Percentiles rank a stretch among this genome's conserved stretches.
These are phyloP conservation scores for Macrobrachium nipponense DNA, from an alignment of 1,140 invertebrate species.

Conservation along the genomic window DNA sequence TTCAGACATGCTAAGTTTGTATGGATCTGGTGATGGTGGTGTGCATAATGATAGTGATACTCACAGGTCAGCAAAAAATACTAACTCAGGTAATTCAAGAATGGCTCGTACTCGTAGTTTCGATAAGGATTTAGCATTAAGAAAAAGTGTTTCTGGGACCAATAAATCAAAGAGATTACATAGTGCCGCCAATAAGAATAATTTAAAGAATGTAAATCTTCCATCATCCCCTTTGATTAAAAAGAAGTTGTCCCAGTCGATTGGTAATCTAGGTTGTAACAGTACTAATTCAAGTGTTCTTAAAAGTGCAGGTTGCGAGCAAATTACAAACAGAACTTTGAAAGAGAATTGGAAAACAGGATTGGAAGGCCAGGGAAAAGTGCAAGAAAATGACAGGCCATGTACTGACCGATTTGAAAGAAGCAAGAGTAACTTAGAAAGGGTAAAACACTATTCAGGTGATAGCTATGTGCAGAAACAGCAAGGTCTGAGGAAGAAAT, in stretches of 20 bases:
- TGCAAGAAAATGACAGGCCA: background rate
- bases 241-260: slow-evolving; percentile 22
- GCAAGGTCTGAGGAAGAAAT: too few species aligned
- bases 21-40: slow-evolving; percentile 25
- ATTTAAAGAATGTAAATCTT: background rate
- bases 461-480: too few species aligned
- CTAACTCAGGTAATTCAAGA: slow-evolving; percentile 25
- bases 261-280: background rate
- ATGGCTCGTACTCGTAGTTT: slow-evolving; percentile 39
- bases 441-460: background rate
- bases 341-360: too few species aligned
- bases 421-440: slow-evolving; percentile 30
- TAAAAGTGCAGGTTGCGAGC: background rate
- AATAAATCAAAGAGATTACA: background rate
- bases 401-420: background rate
- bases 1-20: slow-evolving; percentile 35
- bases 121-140: slow-evolving; percentile 25
- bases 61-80: slow-evolving; percentile 21
- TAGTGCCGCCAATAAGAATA: background rate
- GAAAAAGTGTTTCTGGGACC: background rate
- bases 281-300: background rate
- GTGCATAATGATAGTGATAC: slow-evolving; percentile 21
- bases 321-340: background rate
- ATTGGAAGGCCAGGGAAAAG: background rate
- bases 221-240: slow-evolving; percentile 28